Base-by-base conservation (phyloP, 2,113 vertebrate genomes). In the Oryzias woworae region DNA sequence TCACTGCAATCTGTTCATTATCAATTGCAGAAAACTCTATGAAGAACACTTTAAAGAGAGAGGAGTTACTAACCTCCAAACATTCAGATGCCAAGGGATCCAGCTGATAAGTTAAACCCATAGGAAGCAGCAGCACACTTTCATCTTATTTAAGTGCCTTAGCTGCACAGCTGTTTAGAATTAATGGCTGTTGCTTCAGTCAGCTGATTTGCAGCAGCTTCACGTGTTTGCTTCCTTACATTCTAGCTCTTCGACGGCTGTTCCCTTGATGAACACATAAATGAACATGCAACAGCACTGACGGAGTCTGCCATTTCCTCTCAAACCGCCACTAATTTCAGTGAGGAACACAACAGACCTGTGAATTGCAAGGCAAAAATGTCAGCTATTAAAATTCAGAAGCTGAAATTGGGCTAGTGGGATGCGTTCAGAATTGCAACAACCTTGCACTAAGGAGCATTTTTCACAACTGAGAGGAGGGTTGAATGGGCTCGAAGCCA, bases 381-480 rank as follows among this genome's bases (percentile, higher is more conserved):
- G 50, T 69, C 62, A 77, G 61, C 58, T n/a, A 76, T 76, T 80
- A 63, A 60, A 59, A 60, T 36, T 36, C 36, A 36, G 36, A 56
- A 73, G 67, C 71, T 71, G 71, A 66, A 74, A 68, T 78, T 63
- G 58, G 70, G 70, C 77, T 62, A 63, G 51, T 10, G 75, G 67
- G 64, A 76, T 84, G 84, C 80, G 84, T 56, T 10, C 7, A 46
- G 87, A 84, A 89, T 87, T 77, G 81, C 73, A 89, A 89, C 53
- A 48, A 62, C 72, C 42, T 73, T 78, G 66, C 53, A 81, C 79
- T 36, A 36, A 36, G 36, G 36, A 89, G 53, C 51, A 62, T 70
- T 45, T 73, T 78, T 68, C 53, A 81, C 79, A 71, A 17, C 70
- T 73, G 77, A 81, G 56, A 83, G 71, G 63, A 66, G 48, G 73